Evolutionary conservation across 2,888 invertebrate genomes (phyloP).

Genomic region (Brenthis ino): DNA sequence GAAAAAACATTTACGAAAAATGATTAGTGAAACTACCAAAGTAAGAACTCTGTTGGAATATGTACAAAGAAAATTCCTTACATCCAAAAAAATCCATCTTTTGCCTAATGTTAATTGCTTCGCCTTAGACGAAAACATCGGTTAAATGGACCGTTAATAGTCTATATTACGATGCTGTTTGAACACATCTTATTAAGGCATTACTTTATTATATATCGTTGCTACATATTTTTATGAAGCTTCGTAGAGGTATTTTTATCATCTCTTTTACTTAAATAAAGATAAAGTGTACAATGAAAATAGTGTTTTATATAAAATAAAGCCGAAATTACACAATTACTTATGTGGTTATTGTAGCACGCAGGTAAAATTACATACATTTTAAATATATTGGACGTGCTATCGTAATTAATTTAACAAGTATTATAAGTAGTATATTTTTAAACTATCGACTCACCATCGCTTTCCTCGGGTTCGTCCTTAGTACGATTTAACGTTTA

Average conservation of each 20-base stretch:
- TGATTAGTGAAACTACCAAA: no score
- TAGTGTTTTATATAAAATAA: background rate
- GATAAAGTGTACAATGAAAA: conserved; percentile 10
- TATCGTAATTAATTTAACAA: background rate
- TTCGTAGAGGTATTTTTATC: conserved; percentile 22
- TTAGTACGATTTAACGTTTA: no score
- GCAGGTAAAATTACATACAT: background rate
- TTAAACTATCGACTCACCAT: no score
- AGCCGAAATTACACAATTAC: background rate
- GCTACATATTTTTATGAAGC: conserved; percentile 20
- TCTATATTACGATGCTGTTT: conserved; percentile 14
- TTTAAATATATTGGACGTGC: background rate
- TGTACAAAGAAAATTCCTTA: no score
- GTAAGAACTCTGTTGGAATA: no score
- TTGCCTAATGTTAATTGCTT: background rate
- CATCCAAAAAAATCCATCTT: no score
- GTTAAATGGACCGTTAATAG: conserved; percentile 29
- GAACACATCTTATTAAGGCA: conserved; percentile 28
- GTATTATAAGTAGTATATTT: no score
- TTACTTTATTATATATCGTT: conserved; percentile 16
- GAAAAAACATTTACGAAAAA: no score
- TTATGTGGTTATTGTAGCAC: no score
- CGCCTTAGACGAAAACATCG: conserved; percentile 11
- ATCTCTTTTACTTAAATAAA: conserved; percentile 15
- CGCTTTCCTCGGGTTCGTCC: no score